Conservation (phyloP, 2,113 vertebrate species). For the Cebus imitator region DNA sequence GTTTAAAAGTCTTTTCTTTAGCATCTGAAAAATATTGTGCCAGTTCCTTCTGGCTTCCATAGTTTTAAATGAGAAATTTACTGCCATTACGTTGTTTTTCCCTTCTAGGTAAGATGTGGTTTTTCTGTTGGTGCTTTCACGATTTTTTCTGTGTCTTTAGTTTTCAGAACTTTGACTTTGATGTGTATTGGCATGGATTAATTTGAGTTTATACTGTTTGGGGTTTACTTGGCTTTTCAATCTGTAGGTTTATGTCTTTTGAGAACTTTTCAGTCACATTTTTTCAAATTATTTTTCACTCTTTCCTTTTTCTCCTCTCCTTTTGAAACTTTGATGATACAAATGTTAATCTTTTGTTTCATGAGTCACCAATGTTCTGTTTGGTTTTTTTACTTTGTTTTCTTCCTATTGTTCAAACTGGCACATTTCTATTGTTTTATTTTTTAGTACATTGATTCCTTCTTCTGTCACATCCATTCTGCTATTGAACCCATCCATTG, state of each 20-base stretch:
- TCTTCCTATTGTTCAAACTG: not conserved
- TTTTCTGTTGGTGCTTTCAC: not conserved
- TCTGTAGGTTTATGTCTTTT: not conserved
- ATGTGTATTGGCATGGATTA: not conserved
- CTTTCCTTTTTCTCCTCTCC: not conserved
- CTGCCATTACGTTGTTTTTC: not conserved
- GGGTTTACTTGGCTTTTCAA: not conserved
- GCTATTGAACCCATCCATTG: not conserved
- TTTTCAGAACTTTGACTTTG: not conserved
- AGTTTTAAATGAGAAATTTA: not conserved
- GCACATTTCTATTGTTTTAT: not conserved
- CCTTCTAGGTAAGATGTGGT: not conserved
- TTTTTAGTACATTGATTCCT: not conserved
- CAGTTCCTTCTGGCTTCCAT: not conserved
- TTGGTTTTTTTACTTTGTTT: not conserved
- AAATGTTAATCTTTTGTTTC: not conserved
- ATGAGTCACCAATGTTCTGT: not conserved
- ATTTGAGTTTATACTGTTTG: not conserved
- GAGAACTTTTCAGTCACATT: not conserved
- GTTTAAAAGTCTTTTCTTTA: not conserved
- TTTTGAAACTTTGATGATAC: not conserved
- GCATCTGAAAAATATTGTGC: not conserved
- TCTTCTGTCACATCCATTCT: not conserved
- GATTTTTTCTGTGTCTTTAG: not conserved
- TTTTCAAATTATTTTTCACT: not conserved